Evolutionary conservation across 2,113 vertebrate genomes (phyloP).

Genomic region (Caretta caretta): DNA sequence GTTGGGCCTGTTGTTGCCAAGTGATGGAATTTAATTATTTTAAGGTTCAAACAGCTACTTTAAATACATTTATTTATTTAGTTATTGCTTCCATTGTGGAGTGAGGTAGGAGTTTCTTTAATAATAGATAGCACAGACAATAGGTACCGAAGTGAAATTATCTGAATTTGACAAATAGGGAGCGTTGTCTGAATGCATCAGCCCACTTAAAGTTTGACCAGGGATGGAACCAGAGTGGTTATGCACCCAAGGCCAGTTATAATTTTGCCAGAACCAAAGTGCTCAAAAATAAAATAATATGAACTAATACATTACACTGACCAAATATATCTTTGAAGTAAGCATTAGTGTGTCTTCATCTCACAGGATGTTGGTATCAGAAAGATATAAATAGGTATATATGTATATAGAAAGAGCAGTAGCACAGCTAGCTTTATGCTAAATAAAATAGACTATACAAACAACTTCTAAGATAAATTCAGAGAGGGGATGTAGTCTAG

Average conservation of each 20-base stretch:
- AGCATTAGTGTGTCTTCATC: not conserved
- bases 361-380: not conserved
- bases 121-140: not conserved
- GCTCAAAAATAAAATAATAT: too few species aligned
- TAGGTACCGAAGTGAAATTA: not conserved
- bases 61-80: not conserved
- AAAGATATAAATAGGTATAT: not conserved
- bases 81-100: not conserved
- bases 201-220: not conserved
- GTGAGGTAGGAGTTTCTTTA: constrained; percentile 2
- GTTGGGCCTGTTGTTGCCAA: constrained; percentile 21
- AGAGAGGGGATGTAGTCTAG: not conserved
- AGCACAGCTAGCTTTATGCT: not conserved
- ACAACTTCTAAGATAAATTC: not conserved
- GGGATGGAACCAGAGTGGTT: not conserved
- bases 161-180: not conserved
- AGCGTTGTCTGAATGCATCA: not conserved
- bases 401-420: not conserved
- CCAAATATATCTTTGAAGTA: constrained; percentile 3
- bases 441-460: not conserved
- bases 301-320: not conserved
- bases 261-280: too few species aligned
- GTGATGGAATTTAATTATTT: constrained; percentile 40
- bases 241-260: not conserved
- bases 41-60: constrained; percentile 20